These are phyloP conservation scores for Cisticola juncidis DNA, from an alignment of 2,113 vertebrate genomes.

Conservation along the genomic window DNA sequence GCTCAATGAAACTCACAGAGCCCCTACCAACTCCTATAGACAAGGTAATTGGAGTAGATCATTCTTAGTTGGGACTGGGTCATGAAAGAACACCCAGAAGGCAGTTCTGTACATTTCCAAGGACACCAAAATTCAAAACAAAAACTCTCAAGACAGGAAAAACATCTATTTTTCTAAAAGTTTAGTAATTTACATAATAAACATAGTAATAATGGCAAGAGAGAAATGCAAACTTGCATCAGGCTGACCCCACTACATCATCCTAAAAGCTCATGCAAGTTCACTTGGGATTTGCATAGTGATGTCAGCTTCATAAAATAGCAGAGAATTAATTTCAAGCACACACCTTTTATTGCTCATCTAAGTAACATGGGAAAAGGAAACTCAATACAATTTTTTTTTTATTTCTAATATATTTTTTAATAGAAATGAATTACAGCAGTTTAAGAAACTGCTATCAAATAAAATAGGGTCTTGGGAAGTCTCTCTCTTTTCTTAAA, in stretches of 20 bases:
- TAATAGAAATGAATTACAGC: not conserved
- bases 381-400: not conserved
- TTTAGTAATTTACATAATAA: not conserved
- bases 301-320: not conserved
- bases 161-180: not conserved
- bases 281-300: not conserved
- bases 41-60: not conserved
- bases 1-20: not conserved
- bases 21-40: not conserved
- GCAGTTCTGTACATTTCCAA: not conserved
- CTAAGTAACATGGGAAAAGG: not conserved
- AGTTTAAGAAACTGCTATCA: not conserved
- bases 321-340: not conserved
- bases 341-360: not conserved
- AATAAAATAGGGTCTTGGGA: not conserved
- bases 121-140: not conserved
- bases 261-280: not conserved
- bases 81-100: not conserved
- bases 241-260: not conserved
- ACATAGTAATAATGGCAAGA: not conserved
- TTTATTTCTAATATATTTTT: not conserved
- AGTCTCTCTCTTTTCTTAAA: not conserved
- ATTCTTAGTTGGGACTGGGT: not conserved
- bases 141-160: not conserved
- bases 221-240: not conserved